A percentile compares a stretch with the other conserved stretches of the same genome.
Evolutionary conservation across 1,140 invertebrate species (phyloP).

Genomic region (Cydia amplana): DNA sequence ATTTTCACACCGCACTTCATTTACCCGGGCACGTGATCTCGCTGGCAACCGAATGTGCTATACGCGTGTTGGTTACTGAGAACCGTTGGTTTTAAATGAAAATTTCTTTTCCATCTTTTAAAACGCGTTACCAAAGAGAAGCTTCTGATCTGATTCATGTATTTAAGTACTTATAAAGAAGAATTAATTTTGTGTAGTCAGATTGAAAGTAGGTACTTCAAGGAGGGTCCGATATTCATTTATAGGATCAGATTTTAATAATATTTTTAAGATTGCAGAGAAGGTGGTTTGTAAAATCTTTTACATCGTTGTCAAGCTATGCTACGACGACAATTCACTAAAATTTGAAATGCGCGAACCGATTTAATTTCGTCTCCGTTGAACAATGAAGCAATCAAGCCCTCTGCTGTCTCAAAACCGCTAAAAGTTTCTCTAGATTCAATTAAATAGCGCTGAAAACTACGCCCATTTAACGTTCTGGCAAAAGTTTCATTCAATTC

Average conservation of each 20-base stretch:
- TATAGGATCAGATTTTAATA: no score
- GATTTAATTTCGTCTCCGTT: background rate
- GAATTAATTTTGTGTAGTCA: no score
- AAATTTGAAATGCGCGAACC: background rate
- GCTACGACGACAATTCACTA: background rate
- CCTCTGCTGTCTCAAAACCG: background rate
- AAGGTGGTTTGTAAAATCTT: no score
- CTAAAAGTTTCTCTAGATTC: background rate
- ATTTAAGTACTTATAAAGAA: no score
- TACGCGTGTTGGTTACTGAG: background rate
- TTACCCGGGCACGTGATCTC: background rate
- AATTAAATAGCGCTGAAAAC: background rate
- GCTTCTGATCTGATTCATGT: no score
- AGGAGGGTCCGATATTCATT: no score
- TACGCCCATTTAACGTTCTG: background rate
- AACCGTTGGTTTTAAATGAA: background rate
- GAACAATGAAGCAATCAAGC: background rate
- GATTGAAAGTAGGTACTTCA: no score
- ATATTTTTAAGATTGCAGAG: no score
- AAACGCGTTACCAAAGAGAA: no score
- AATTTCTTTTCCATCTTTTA: background rate
- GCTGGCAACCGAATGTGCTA: background rate
- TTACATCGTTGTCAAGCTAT: no score
- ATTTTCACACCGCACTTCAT: slow-evolving; percentile 20
- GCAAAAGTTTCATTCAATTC: background rate